Conservation (phyloP, 1,140 invertebrate genomes). For the Eueides isabella region DNA sequence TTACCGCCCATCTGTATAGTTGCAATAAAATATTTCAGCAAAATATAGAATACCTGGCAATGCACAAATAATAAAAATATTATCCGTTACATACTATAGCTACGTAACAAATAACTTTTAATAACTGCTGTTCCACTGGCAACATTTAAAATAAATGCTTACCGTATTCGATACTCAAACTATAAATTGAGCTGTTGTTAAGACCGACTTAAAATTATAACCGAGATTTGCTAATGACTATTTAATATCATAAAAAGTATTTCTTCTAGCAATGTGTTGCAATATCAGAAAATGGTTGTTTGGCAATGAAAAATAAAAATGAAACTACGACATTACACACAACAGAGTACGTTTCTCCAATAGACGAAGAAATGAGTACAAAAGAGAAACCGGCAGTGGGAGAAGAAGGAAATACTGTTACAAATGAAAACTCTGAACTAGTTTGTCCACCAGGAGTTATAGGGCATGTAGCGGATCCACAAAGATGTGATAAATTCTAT, state of each 20-base stretch:
- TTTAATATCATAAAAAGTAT: background rate
- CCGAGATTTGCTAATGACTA: too few species aligned
- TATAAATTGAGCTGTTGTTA: too few species aligned
- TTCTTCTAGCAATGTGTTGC: background rate
- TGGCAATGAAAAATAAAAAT: conserved; percentile 27
- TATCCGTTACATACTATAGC: too few species aligned
- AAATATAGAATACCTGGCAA: too few species aligned
- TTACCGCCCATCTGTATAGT: too few species aligned
- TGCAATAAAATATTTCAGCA: too few species aligned
- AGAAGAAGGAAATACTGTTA: background rate
- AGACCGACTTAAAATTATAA: too few species aligned
- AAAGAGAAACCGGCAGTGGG: background rate
- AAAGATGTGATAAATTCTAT: conserved; percentile 45
- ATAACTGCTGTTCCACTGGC: too few species aligned
- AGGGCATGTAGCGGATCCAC: conserved; percentile 49
- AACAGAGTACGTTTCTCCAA: background rate
- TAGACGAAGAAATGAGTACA: background rate
- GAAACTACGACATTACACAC: background rate
- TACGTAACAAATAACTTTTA: too few species aligned
- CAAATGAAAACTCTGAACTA: background rate
- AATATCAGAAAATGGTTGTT: conserved; percentile 45
- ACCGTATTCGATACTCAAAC: too few species aligned
- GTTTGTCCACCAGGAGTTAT: conserved; percentile 43
- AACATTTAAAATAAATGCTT: too few species aligned
- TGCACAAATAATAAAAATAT: too few species aligned